Conservation (phyloP, 1,140 invertebrate species). For the Drosophila prosaltans region DNA sequence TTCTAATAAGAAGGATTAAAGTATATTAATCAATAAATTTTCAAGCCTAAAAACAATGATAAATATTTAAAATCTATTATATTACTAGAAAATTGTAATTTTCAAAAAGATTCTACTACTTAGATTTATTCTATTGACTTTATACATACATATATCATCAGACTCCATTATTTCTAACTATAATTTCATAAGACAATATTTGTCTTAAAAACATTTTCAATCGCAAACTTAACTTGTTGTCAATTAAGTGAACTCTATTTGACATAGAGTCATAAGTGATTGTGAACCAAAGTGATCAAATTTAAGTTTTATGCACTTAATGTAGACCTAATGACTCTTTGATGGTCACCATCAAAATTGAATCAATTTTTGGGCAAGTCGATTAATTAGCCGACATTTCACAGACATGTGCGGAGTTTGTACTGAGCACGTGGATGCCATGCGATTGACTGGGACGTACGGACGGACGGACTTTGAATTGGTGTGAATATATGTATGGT, state of each 20-base stretch:
- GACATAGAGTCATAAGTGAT: slow-evolving; percentile 10
- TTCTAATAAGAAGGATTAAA: too few species aligned
- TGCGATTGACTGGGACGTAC: slow-evolving; percentile 16
- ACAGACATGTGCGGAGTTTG: slow-evolving; percentile 22
- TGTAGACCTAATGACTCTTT: slow-evolving; percentile 69
- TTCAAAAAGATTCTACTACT: too few species aligned
- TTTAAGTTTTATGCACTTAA: slow-evolving; percentile 71
- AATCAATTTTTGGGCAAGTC: slow-evolving; percentile 73
- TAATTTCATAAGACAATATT: not conserved
- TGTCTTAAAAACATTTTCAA: not conserved
- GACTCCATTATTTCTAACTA: too few species aligned
- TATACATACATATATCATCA: too few species aligned
- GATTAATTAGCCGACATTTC: slow-evolving; percentile 65
- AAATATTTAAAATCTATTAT: too few species aligned
- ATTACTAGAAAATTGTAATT: too few species aligned
- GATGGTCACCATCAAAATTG: slow-evolving; percentile 77
- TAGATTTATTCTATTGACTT: too few species aligned
- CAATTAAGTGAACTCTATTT: slow-evolving; percentile 48
- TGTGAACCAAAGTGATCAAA: slow-evolving; percentile 39
- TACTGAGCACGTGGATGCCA: slow-evolving; percentile 64
- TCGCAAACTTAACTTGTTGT: slow-evolving; percentile 11
- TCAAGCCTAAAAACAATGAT: too few species aligned
- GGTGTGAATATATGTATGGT: slow-evolving; percentile 14
- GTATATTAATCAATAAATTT: too few species aligned
- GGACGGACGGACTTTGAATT: not conserved